Percentiles rank a stretch among this genome's conserved stretches.
Evolutionary conservation across 2,888 invertebrate genomes (phyloP).

Genomic region (Dryobotodes eremita): DNA sequence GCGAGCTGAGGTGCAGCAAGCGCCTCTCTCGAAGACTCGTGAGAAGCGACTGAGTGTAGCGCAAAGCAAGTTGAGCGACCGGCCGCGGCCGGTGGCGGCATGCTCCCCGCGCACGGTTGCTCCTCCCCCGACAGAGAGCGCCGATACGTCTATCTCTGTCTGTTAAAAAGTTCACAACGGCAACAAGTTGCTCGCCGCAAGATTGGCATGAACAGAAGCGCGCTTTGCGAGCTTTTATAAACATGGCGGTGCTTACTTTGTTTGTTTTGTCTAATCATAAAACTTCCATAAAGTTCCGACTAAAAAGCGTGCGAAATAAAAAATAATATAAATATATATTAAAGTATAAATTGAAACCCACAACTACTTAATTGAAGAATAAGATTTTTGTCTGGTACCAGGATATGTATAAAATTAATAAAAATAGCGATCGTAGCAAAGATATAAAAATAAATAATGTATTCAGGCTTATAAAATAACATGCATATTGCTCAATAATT

Average conservation of each 20-base stretch:
- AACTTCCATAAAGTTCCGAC: conserved; percentile 83
- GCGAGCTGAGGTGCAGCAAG: conserved; percentile 73
- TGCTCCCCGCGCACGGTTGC: conserved; percentile 86
- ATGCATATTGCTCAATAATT: conserved; percentile 27
- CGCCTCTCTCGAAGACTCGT: conserved; percentile 78
- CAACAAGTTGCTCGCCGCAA: conserved; percentile 90
- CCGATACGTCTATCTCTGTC: conserved; percentile 82
- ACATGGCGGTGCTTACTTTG: conserved; percentile 89
- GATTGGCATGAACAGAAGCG: conserved; percentile 91
- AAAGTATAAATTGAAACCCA: conserved; percentile 15
- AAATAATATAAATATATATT: conserved; percentile 34
- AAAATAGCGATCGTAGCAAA: no score
- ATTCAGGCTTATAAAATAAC: neutral
- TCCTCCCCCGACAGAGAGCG: conserved; percentile 87
- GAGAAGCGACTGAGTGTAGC: conserved; percentile 84
- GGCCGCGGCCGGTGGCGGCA: conserved; percentile 82
- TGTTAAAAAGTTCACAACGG: conserved; percentile 87
- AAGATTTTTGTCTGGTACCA: neutral
- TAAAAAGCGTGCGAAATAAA: conserved; percentile 78
- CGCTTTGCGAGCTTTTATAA: conserved; percentile 90
- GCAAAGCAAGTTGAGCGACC: conserved; percentile 86
- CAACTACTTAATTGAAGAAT: conserved; percentile 2
- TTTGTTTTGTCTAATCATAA: conserved; percentile 89
- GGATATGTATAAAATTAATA: neutral
- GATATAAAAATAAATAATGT: neutral